Conservation (phyloP, 2,113 vertebrate species). For the Phyllostomus hastatus region DNA sequence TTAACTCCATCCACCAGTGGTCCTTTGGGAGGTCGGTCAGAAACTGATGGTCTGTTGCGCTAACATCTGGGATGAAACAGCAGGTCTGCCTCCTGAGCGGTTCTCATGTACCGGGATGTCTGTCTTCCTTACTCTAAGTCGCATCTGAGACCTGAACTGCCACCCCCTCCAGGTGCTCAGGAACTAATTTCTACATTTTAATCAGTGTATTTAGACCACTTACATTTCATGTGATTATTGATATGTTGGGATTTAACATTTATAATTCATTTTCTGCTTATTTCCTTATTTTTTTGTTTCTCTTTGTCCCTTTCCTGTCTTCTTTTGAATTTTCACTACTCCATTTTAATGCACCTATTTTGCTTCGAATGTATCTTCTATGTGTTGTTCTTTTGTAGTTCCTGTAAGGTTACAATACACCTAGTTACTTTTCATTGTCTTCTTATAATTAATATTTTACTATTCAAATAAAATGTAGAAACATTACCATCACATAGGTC, state of each 20-base stretch:
- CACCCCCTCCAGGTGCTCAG: accelerated
- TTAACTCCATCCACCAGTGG: background rate
- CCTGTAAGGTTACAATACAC: background rate
- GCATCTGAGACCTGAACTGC: background rate
- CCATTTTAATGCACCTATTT: background rate
- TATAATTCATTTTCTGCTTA: background rate
- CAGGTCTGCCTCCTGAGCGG: background rate
- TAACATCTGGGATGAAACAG: background rate
- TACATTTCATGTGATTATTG: background rate
- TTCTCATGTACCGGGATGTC: background rate
- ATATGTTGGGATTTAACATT: background rate
- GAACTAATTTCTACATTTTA: background rate
- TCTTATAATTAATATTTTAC: background rate
- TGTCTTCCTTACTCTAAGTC: background rate
- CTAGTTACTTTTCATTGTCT: background rate
- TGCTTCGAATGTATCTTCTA: background rate
- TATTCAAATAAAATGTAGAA: background rate
- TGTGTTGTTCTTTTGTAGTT: background rate
- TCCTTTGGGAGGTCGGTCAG: background rate
- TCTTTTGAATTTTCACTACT: background rate
- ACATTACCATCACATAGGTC: background rate
- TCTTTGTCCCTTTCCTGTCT: background rate
- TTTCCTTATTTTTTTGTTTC: background rate
- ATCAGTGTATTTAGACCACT: background rate
- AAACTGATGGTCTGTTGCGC: background rate